phyloP scores from a whole-genome alignment of 1,140 invertebrate genomes.

The Hermetia illucens region DNA sequence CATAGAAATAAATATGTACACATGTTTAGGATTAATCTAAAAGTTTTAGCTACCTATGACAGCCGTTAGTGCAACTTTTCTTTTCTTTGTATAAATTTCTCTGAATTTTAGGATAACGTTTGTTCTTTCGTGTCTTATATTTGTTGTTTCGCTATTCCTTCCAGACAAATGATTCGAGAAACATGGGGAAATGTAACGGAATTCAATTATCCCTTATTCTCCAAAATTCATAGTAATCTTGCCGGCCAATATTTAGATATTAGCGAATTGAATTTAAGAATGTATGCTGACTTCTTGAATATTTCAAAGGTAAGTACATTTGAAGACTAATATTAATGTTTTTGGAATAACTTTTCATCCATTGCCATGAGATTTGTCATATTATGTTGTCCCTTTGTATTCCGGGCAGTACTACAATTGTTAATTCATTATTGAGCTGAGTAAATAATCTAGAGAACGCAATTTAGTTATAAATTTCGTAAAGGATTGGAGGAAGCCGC shows the following conservation, averaged over 20 bases:
- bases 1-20: no score
- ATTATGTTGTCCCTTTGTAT: no score
- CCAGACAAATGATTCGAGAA: constrained; percentile 52
- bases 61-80: neutral
- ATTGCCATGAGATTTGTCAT: no score
- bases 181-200: constrained; percentile 57
- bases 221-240: constrained; percentile 19
- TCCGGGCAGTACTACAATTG: no score
- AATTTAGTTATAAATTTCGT: no score
- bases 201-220: constrained; percentile 35
- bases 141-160: constrained; percentile 1
- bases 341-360: no score
- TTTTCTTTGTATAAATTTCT: neutral
- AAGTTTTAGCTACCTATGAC: neutral
- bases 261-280: constrained; percentile 3
- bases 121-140: neutral
- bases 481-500: no score
- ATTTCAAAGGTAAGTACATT: constrained; percentile 21
- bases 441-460: no score
- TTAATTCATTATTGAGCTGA: no score
- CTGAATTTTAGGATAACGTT: neutral
- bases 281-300: constrained; percentile 19
- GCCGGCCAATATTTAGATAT: constrained; percentile 16
- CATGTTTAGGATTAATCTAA: neutral
- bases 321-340: no score